Percentiles rank a stretch among this genome's conserved stretches.
Evolutionary conservation across 2,113 vertebrate genomes (phyloP).

Genomic region (Nothocercus julius): DNA sequence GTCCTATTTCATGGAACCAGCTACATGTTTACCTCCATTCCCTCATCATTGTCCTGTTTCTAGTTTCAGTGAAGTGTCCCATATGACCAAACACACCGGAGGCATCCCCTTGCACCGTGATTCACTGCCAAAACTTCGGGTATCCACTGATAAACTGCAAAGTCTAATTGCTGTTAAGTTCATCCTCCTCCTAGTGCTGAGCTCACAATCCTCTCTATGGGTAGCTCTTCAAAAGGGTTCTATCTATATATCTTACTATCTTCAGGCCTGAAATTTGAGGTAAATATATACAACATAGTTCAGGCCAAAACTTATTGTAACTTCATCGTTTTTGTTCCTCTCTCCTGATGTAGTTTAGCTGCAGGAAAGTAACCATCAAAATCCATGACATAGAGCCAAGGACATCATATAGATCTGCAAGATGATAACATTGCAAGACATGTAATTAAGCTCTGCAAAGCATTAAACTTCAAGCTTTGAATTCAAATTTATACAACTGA

Average conservation of each 20-base stretch:
- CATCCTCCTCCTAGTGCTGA: neutral
- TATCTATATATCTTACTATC: neutral
- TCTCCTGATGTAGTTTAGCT: neutral
- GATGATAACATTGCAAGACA: neutral
- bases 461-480: neutral
- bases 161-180: neutral
- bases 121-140: neutral
- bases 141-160: neutral
- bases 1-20: too few species aligned
- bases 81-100: neutral
- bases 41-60: neutral
- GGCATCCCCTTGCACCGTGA: fast-evolving
- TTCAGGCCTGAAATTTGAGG: neutral
- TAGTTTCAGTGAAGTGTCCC: neutral
- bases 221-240: neutral
- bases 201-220: neutral
- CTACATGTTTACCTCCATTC: neutral
- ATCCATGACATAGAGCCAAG: neutral
- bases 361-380: neutral
- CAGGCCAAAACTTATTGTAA: neutral
- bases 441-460: neutral
- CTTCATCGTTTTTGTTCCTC: neutral
- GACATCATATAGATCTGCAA: neutral
- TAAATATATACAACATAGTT: fast-evolving
- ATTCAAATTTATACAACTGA: neutral